A percentile compares a stretch with the other conserved stretches of the same genome.
Conservation (phyloP, 2,113 vertebrate genomes). For the Lepisosteus osseus region DNA sequence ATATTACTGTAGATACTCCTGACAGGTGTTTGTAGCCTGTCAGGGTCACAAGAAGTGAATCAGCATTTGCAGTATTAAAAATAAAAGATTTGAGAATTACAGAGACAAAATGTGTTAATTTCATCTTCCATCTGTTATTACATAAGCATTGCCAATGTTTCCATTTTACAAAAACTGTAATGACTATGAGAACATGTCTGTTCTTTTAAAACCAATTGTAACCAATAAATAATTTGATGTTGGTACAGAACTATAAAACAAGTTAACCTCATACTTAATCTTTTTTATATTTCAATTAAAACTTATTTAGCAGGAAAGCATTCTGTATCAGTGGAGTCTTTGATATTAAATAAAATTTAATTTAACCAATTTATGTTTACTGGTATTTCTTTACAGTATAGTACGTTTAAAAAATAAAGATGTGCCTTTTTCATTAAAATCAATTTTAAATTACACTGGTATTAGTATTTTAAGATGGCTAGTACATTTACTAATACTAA, state of each 20-base stretch:
- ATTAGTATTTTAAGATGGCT: not conserved
- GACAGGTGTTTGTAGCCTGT: slow-evolving; percentile 98
- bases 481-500: not conserved
- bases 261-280: too few species aligned
- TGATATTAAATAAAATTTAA: too few species aligned
- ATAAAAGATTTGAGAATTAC: slow-evolving; percentile 93
- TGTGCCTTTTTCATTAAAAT: too few species aligned
- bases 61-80: slow-evolving; percentile 87
- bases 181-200: slow-evolving; percentile 11
- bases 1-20: slow-evolving; percentile 91
- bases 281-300: too few species aligned
- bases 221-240: not conserved
- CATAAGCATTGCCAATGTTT: slow-evolving; percentile 98
- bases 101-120: slow-evolving; percentile 97
- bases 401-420: too few species aligned
- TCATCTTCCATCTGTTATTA: slow-evolving; percentile 99
- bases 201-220: not conserved
- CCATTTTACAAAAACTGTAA: slow-evolving; percentile 64
- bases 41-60: slow-evolving; percentile 90
- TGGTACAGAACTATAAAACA: too few species aligned
- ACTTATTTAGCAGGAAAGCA: too few species aligned
- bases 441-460: not conserved
- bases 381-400: too few species aligned
- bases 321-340: too few species aligned
- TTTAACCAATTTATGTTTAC: too few species aligned